Evolutionary conservation across 2,113 vertebrate genomes (phyloP).

Genomic region (Elaphurus davidianus): DNA sequence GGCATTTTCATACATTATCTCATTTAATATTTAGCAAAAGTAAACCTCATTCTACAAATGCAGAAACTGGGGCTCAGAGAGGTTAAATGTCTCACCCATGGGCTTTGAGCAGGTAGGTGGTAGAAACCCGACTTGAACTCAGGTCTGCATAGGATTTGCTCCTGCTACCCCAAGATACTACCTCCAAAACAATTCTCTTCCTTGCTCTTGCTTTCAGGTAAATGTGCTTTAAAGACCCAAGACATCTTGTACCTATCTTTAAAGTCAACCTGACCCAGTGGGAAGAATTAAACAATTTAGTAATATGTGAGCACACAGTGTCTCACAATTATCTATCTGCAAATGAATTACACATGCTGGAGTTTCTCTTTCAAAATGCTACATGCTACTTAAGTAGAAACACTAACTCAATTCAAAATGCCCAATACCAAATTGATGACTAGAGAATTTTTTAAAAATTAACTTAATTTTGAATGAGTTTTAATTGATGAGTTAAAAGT

Average conservation of each 20-base stretch:
- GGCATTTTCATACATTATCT: not conserved
- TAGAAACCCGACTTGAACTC: not conserved
- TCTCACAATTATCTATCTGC: slow-evolving; percentile 18
- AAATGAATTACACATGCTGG: slow-evolving; percentile 22
- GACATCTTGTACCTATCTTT: not conserved
- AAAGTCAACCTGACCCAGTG: not conserved
- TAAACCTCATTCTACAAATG: not conserved
- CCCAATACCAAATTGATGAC: not conserved
- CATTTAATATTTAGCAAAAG: not conserved
- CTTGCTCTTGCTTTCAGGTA: not conserved
- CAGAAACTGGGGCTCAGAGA: not conserved
- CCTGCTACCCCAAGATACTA: not conserved
- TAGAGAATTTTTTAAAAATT: not conserved
- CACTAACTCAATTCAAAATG: slow-evolving; percentile 52
- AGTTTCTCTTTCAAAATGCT: slow-evolving; percentile 33
- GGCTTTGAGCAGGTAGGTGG: not conserved
- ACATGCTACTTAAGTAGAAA: not conserved
- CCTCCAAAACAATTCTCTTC: not conserved
- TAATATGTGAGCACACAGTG: not conserved
- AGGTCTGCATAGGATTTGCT: not conserved
- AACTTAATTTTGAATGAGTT: not conserved
- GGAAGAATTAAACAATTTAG: not conserved
- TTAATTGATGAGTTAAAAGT: not conserved
- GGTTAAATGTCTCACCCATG: not conserved
- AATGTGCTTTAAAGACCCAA: not conserved